phyloP scores from a whole-genome alignment of 2,113 vertebrate species.

The Bujurquina vittata region DNA sequence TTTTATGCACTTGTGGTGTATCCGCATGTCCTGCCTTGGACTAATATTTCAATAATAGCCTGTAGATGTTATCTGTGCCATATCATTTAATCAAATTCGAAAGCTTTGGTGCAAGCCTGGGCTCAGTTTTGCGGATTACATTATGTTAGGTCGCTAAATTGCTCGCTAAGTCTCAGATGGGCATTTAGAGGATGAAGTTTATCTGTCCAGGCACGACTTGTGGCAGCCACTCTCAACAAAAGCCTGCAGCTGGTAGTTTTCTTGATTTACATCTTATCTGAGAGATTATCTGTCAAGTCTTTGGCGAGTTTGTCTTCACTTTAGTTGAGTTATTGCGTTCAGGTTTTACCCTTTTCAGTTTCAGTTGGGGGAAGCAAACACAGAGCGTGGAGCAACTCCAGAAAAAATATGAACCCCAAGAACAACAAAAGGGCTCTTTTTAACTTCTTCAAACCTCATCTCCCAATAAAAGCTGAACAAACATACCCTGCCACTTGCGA shows the following conservation, averaged over 20 bases:
- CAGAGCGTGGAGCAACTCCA: conserved; percentile 76
- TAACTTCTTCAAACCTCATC: conserved; percentile 84
- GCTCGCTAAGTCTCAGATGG: conserved; percentile 28
- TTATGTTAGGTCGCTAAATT: conserved; percentile 33
- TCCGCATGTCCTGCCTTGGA: neutral
- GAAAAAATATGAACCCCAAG: conserved; percentile 81
- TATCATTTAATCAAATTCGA: conserved; percentile 49
- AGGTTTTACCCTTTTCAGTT: conserved; percentile 66
- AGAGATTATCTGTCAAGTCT: conserved; percentile 60
- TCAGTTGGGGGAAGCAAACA: conserved; percentile 67
- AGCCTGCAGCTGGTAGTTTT: conserved; percentile 30
- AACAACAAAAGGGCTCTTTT: conserved; percentile 85
- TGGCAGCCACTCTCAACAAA: conserved; percentile 30
- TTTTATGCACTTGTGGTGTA: conserved; percentile 7
- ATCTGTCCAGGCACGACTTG: conserved; percentile 23
- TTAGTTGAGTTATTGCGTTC: conserved; percentile 74
- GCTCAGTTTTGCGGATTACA: conserved; percentile 24
- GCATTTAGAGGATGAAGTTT: conserved; percentile 35
- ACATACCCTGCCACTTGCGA: conserved; percentile 80
- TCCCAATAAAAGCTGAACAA: conserved; percentile 89
- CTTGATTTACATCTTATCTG: conserved; percentile 60
- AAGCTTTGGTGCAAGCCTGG: conserved; percentile 25
- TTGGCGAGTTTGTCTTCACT: conserved; percentile 70
- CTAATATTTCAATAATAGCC: conserved; percentile 14
- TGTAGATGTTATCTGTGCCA: conserved; percentile 27